phyloP scores from a whole-genome alignment of 2,888 invertebrate genomes.

The Chamaedrilus cognettii region DNA sequence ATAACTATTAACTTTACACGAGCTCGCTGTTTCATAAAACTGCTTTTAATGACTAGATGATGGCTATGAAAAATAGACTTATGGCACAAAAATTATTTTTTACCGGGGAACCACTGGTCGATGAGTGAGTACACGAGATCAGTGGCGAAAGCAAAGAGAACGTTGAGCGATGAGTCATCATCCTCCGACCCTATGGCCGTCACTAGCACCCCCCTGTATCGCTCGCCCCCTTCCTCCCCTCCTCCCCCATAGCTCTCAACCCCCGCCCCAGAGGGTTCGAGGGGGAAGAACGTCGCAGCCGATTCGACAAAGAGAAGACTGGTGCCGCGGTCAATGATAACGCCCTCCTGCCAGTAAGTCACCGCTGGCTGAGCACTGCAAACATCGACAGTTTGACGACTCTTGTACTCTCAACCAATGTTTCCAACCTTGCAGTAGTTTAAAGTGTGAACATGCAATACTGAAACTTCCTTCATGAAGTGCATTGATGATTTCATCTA shows the following conservation, averaged over 20 bases:
- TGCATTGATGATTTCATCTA: no score
- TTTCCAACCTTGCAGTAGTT: no score
- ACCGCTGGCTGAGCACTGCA: constrained; percentile 22
- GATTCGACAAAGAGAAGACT: constrained; percentile 49
- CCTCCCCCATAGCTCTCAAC: not conserved
- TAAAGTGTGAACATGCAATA: no score
- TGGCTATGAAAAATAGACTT: no score
- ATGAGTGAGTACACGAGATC: constrained; percentile 52
- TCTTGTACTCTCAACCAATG: no score
- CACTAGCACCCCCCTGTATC: constrained; percentile 13
- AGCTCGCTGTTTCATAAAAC: no score
- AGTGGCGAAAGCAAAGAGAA: constrained; percentile 45
- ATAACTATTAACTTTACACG: no score
- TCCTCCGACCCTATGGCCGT: constrained; percentile 8
- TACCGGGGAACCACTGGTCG: constrained; percentile 53
- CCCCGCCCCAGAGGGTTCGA: not conserved
- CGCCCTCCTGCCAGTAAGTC: constrained; percentile 51
- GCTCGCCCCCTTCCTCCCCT: not conserved
- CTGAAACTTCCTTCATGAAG: no score
- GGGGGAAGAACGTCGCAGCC: not conserved
- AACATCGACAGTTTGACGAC: no score
- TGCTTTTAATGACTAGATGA: no score
- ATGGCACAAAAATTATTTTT: no score
- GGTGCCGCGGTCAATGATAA: constrained; percentile 41
- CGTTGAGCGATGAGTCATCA: constrained; percentile 5